Conservation (phyloP, 2,113 vertebrate genomes). For the Dasyurus viverrinus region DNA sequence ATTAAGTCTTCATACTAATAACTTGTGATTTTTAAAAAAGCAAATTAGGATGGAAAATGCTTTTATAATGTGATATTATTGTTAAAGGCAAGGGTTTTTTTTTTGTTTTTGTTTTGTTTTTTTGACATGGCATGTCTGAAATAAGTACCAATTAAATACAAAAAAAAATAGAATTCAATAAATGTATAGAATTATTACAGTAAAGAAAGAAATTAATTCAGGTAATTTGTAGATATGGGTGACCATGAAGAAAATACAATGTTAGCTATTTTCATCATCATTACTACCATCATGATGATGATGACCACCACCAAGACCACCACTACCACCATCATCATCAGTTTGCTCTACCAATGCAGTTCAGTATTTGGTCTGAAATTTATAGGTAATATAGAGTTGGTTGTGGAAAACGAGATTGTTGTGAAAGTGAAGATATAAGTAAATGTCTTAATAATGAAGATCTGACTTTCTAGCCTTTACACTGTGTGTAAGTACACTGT, state of each 20-base stretch:
- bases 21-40: constrained; percentile 75
- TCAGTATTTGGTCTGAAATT: not conserved
- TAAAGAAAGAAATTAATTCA: not conserved
- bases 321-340: not conserved
- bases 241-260: not conserved
- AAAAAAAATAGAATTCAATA: too few species aligned
- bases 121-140: constrained; percentile 88
- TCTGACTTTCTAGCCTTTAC: not conserved
- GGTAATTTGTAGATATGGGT: not conserved
- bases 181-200: too few species aligned
- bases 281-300: not conserved
- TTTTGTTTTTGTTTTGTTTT: constrained; percentile 31
- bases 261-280: not conserved
- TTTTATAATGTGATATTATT: constrained; percentile 86
- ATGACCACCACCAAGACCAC: not conserved
- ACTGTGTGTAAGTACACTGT: too few species aligned
- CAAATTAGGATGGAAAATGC: constrained; percentile 83
- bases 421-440: not conserved
- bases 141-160: constrained; percentile 85
- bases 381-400: not conserved
- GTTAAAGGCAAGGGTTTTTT: constrained; percentile 77
- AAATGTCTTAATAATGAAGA: not conserved
- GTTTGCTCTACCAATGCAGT: not conserved
- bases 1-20: constrained; percentile 79
- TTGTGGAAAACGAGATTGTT: not conserved